A percentile compares a stretch with the other conserved stretches of the same genome.
Evolutionary conservation across 2,113 vertebrate species (phyloP).

Genomic region (Riparia riparia): DNA sequence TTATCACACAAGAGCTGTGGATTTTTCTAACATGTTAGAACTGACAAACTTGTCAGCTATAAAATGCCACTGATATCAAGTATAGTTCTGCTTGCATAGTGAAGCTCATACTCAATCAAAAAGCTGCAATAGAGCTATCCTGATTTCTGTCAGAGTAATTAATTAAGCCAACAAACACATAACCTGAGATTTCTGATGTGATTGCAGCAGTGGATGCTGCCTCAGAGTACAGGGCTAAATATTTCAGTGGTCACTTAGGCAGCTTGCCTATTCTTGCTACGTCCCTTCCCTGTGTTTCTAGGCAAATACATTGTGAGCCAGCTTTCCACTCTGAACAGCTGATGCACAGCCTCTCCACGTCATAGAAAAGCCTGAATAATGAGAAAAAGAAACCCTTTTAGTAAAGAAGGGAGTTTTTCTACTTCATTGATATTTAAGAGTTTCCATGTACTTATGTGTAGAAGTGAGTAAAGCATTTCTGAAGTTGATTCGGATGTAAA

Average conservation of each 20-base stretch:
- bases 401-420: not conserved
- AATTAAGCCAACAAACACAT: not conserved
- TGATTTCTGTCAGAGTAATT: not conserved
- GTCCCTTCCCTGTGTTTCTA: not conserved
- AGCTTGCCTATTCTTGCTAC: not conserved
- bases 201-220: not conserved
- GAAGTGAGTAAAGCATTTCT: not conserved
- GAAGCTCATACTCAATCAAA: not conserved
- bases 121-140: not conserved
- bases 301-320: not conserved
- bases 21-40: not conserved
- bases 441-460: not conserved
- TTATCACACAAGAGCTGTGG: not conserved
- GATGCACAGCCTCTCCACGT: not conserved
- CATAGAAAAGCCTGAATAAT: not conserved
- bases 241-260: not conserved
- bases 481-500: not conserved
- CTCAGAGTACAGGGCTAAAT: not conserved
- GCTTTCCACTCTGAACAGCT: not conserved
- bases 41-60: slow-evolving; percentile 7
- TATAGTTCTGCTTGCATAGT: not conserved
- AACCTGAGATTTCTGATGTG: not conserved
- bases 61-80: not conserved
- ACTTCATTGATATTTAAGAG: not conserved
- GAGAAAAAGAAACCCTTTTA: not conserved